Base-by-base conservation (phyloP, 1,140 invertebrate species). In the Atta colombica region DNA sequence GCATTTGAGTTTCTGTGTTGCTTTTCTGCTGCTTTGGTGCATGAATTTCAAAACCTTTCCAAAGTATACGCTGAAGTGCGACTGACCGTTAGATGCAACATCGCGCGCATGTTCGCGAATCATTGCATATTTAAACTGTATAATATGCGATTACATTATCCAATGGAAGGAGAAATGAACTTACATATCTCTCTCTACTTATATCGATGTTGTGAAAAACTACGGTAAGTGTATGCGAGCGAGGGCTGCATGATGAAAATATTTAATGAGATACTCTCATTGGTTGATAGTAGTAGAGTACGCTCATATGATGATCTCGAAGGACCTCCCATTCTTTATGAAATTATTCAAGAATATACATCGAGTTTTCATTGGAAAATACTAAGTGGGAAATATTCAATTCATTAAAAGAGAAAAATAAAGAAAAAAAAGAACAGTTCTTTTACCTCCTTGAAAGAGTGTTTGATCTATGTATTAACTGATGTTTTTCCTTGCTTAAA, bases 251-350 rank as follows among this genome's bases (percentile, higher is more conserved):
- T 6, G 28, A 61, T 61, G 51, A 84, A 74, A 84, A 84, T 84
- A 84, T 84, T 84, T 74, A 74, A 84, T 84, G 69, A 84, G 45
- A 18, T 28, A 21, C 2, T 84, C 7, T 5, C 18, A 84, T 84
- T 84, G 69, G 69, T 49, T 28, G 69, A 74, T 60, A 39, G 8
- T 10, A 16, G 12, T 31, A 61, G 55, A 18, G 25, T 49, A 25
- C 18, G 4, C 2, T 25, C 28, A 74, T 74, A 74, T 84, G 12
- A 84, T 63, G 25, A 74, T 14, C 1, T 61, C 28, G 7, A 14
- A 18, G 53, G 10, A 28, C 8, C 16, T 25, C 28, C 7, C 39
- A 84, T 55, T 84, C 28, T 61, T 51, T 61, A 63, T n/a, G 12
- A 25, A 61, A 53, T 49, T 61, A 74, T 61, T 74, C 55, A 21